Evolutionary conservation across 2,797 vertebrate species (phyloP).

Genomic region (Numenius phaeopus): DNA sequence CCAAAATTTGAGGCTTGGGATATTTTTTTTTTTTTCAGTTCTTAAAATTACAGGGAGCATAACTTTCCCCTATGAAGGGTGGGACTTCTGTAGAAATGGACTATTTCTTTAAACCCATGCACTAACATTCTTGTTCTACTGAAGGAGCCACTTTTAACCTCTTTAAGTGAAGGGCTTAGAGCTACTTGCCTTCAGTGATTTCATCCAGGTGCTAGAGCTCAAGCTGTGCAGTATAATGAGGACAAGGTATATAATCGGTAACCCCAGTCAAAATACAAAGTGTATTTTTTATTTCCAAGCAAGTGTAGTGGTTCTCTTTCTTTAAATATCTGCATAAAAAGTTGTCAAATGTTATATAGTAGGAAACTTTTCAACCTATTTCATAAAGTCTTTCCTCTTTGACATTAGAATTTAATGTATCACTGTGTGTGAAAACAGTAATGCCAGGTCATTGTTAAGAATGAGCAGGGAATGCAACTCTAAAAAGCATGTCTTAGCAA

Average conservation of each 20-base stretch:
- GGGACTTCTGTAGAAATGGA: background rate
- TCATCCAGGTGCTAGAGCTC: slow-evolving; percentile 47
- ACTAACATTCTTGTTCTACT: background rate
- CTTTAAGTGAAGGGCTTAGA: slow-evolving; percentile 3
- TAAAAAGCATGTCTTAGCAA: background rate
- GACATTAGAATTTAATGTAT: background rate
- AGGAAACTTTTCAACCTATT: background rate
- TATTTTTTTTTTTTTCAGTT: background rate
- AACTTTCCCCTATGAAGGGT: background rate
- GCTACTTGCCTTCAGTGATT: slow-evolving; percentile 42
- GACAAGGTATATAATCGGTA: background rate
- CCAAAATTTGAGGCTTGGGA: background rate
- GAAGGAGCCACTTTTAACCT: slow-evolving; percentile 48
- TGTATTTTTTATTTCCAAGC: background rate
- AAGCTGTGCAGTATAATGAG: slow-evolving; percentile 2
- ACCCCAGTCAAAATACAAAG: background rate
- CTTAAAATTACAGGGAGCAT: background rate
- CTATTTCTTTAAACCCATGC: background rate
- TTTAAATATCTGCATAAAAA: background rate
- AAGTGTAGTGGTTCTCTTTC: background rate
- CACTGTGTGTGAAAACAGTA: background rate
- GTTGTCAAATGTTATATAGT: background rate
- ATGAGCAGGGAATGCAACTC: background rate
- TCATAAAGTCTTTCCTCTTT: background rate
- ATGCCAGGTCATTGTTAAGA: background rate